These are phyloP conservation scores for Sebastes itinus DNA, from an alignment of 2,797 vertebrate genomes.

Conservation along the genomic window DNA sequence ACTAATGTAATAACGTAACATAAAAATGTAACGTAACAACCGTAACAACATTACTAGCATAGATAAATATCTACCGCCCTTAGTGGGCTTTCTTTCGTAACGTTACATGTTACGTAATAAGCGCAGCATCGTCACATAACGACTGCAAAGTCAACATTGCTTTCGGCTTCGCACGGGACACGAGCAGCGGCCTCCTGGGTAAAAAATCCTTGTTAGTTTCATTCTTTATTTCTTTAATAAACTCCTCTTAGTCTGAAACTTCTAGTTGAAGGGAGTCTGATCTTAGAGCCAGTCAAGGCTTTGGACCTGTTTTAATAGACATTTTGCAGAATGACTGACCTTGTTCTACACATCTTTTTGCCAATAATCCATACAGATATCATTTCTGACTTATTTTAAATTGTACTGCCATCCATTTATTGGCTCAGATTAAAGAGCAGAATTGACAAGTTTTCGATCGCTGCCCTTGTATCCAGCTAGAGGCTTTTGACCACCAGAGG, in stretches of 20 bases:
- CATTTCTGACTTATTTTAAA: not conserved
- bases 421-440: not conserved
- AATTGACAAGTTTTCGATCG: not conserved
- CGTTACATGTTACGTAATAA: too few relatives aligned
- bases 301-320: not conserved
- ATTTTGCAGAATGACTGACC: not conserved
- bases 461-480: not conserved
- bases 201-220: not conserved
- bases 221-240: not conserved
- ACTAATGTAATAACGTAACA: too few relatives aligned
- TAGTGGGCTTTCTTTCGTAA: not conserved
- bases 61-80: not conserved
- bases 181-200: too few relatives aligned
- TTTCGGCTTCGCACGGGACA: not conserved
- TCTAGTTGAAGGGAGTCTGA: too few relatives aligned
- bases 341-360: not conserved
- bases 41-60: too few relatives aligned
- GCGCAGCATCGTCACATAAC: not conserved
- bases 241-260: too few relatives aligned
- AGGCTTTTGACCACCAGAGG: not conserved
- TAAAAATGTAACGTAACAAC: too few relatives aligned
- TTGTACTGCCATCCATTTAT: not conserved
- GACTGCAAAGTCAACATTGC: not conserved
- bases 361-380: not conserved
- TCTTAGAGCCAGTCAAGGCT: not conserved